Base-by-base conservation (phyloP, 2,113 vertebrate species). In the Leptobrachium ailaonicum region DNA sequence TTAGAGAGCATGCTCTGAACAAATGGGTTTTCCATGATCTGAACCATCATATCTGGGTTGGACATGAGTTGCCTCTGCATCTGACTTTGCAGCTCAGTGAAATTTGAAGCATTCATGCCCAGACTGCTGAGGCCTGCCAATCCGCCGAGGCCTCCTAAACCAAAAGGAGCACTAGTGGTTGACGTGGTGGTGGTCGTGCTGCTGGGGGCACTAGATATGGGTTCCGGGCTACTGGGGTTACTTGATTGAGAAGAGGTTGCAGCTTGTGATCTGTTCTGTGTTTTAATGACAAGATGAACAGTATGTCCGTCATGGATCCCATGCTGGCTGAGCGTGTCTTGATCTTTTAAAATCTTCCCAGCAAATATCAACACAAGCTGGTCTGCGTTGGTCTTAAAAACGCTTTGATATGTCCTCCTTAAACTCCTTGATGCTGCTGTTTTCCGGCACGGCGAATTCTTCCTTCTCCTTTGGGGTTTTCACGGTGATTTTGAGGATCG, bases 1-100 rank as follows among this genome's bases (percentile, higher is more conserved):
- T 95, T 94, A 83, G 92, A 94, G 70, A 95, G 91, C 93, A 95
- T 94, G 83, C 91, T 95, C 87, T 95, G 94, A 79, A 95, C 92
- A 84, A 95, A 93, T 5, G 94, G 94, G 82, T 94, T 95, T 82
- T 95, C 94, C 94, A 95, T 95, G 78, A 95, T 95, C 85, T 90
- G 94, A 82, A 94, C 91, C 94, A 95, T 94, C 94, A 95, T 94
- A 86, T 95, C 93, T 1, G 94, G 94, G 84, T 95, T 95, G 68
- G 94, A 94, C 90, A 95, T 89, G 74, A 95, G 92, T 9, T 95
- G 94, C 0, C 88, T 88, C 45, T 95, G 94, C 94, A 95, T 95
- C 82, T 95, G 94, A 84, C 89, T 94, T 56, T 95, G 94, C 40
- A 95, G 81, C 84, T 94, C 94, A 3, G 93, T 94, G 76, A 95